These are phyloP conservation scores for Cladopsammia gracilis DNA, from an alignment of 64 coral and sea anemone genomes.

Conservation along the genomic window DNA sequence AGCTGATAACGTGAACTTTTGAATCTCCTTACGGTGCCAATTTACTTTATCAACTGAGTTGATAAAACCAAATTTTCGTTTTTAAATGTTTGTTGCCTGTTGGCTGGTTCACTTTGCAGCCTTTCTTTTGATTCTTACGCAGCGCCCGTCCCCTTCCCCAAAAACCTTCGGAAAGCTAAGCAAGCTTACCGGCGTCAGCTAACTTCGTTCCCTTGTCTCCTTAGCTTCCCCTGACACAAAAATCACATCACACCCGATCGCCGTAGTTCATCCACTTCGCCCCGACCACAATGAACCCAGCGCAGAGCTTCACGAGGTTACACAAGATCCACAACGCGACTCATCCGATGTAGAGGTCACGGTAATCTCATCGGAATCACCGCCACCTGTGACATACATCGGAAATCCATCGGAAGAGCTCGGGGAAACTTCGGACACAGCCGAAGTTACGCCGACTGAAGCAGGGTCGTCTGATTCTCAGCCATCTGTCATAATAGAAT, in stretches of 20 bases:
- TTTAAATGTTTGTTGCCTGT: too few relatives aligned
- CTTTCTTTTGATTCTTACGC: too few relatives aligned
- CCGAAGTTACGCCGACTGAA: background rate
- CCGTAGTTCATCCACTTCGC: background rate
- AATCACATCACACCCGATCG: background rate
- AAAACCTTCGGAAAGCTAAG: too few relatives aligned
- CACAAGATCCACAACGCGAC: background rate
- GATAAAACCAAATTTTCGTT: too few relatives aligned
- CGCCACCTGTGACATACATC: slow-evolving; percentile 58
- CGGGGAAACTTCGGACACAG: background rate
- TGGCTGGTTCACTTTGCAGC: too few relatives aligned
- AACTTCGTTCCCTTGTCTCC: too few relatives aligned
- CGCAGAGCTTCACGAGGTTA: too few relatives aligned
- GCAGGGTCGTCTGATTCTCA: background rate
- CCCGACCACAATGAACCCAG: background rate
- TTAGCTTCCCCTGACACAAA: background rate
- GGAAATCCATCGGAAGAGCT: slow-evolving; percentile 56
- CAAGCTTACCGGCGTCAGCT: too few relatives aligned
- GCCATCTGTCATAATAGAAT: slow-evolving; percentile 11
- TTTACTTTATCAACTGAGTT: too few relatives aligned
- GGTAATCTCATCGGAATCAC: background rate
- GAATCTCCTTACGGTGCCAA: too few relatives aligned
- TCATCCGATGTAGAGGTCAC: slow-evolving; percentile 20
- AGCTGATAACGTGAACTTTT: too few relatives aligned
- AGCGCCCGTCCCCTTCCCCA: too few relatives aligned